These are phyloP conservation scores for Drosophila pallidifrons DNA, from an alignment of 1,140 invertebrate species.

Conservation along the genomic window DNA sequence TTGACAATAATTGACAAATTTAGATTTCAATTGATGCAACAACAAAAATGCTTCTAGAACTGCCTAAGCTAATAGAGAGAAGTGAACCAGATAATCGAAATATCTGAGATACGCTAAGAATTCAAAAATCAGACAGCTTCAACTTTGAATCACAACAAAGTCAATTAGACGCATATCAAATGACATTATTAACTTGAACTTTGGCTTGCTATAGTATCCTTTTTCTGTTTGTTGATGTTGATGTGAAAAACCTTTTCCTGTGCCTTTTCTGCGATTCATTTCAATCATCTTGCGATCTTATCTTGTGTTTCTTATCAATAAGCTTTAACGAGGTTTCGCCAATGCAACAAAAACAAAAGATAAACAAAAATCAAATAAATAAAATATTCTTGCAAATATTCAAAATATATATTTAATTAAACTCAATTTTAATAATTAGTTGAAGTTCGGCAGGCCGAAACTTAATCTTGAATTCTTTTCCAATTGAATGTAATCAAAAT, in stretches of 20 bases:
- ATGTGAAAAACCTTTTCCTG: constrained; percentile 54
- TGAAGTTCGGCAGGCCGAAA: constrained; percentile 22
- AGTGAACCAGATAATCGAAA: constrained; percentile 12
- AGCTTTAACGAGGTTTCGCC: constrained; percentile 73
- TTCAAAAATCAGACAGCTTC: constrained; percentile 37
- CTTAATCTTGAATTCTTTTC: constrained; percentile 2
- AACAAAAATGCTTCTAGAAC: constrained; percentile 55
- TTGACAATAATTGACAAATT: constrained; percentile 68
- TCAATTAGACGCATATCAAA: constrained; percentile 77
- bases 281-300: constrained; percentile 11
- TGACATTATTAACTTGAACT: constrained; percentile 21
- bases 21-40: constrained; percentile 26
- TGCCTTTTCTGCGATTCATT: constrained; percentile 62
- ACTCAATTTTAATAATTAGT: constrained; percentile 30
- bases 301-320: constrained; percentile 49
- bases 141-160: constrained; percentile 34
- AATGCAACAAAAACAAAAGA: constrained; percentile 40
- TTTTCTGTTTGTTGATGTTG: constrained; percentile 6
- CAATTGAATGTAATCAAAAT: constrained; percentile 15
- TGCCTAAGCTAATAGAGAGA: constrained; percentile 27
- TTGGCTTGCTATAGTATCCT: constrained; percentile 14
- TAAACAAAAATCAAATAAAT: constrained; percentile 10
- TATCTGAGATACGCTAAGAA: constrained; percentile 31
- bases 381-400: constrained; percentile 26
- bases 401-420: constrained; percentile 26